Conservation (phyloP, 2,797 vertebrate species). For the Pangasius macronema region DNA sequence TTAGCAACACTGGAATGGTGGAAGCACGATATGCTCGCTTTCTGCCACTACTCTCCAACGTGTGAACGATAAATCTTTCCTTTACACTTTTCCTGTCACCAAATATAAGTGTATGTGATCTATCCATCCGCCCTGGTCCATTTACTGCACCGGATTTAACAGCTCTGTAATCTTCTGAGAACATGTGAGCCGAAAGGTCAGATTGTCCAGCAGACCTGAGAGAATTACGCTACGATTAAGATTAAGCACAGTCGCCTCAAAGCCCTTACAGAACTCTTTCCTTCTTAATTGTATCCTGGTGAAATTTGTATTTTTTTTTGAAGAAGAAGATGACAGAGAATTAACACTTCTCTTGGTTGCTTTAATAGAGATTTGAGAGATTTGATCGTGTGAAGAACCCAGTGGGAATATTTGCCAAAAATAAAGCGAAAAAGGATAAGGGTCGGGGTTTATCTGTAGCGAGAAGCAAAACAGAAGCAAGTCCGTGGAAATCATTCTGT, state of each 20-base stretch:
- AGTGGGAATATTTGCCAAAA: not conserved
- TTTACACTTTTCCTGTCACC: constrained; percentile 25
- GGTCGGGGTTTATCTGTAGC: not conserved
- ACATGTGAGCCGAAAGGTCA: constrained; percentile 10
- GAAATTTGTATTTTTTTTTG: not conserved
- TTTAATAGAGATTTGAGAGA: not conserved
- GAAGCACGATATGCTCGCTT: not conserved
- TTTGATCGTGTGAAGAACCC: not conserved
- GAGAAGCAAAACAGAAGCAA: not conserved
- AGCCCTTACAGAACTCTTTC: not conserved
- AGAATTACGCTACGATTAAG: not conserved
- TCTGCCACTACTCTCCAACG: not conserved
- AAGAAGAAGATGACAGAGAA: not conserved
- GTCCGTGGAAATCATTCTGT: not conserved
- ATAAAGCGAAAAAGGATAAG: not conserved
- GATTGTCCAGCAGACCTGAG: not conserved
- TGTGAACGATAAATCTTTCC: constrained; percentile 11
- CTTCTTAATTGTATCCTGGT: not conserved
- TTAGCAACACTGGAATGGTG: not conserved
- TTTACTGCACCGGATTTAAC: constrained; percentile 1
- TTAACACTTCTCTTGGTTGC: not conserved
- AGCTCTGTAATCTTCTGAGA: constrained; percentile 6
- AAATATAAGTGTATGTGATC: constrained; percentile 17
- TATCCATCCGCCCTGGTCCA: constrained; percentile 9
- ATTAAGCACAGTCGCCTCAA: not conserved